These are phyloP conservation scores for Trogon surrucura DNA, from an alignment of 2,113 vertebrate species.

Conservation along the genomic window DNA sequence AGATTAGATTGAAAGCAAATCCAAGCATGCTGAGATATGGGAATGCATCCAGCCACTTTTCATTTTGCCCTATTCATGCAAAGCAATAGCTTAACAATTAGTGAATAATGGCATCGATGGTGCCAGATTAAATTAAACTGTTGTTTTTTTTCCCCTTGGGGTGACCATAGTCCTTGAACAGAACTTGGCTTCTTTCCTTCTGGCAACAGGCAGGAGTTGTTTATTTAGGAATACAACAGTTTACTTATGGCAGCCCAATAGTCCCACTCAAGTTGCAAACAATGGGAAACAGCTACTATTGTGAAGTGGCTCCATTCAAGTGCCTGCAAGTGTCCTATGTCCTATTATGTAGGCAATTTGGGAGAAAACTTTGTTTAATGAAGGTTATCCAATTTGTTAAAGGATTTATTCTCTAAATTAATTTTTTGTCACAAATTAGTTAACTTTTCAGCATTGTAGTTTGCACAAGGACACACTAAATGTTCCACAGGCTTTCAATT, in stretches of 20 bases:
- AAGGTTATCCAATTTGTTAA: neutral
- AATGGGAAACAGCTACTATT: neutral
- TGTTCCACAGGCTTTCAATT: neutral
- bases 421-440: neutral
- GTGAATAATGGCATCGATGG: neutral
- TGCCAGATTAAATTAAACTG: conserved; percentile 39
- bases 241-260: neutral
- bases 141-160: neutral
- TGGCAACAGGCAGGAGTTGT: neutral
- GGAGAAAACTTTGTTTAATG: neutral
- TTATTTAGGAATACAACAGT: conserved; percentile 34
- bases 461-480: neutral
- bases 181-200: neutral
- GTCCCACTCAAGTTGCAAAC: neutral
- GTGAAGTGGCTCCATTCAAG: neutral
- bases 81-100: conserved; percentile 36
- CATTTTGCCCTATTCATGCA: conserved; percentile 52
- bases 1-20: conserved; percentile 16
- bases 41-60: conserved; percentile 34
- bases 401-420: neutral
- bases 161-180: neutral
- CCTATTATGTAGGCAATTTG: neutral
- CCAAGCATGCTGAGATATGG: neutral
- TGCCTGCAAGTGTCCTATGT: neutral
- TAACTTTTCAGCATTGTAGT: neutral